Evolutionary conservation across 2,888 invertebrate species (phyloP).

Genomic region (Leptopilina myrica): DNA sequence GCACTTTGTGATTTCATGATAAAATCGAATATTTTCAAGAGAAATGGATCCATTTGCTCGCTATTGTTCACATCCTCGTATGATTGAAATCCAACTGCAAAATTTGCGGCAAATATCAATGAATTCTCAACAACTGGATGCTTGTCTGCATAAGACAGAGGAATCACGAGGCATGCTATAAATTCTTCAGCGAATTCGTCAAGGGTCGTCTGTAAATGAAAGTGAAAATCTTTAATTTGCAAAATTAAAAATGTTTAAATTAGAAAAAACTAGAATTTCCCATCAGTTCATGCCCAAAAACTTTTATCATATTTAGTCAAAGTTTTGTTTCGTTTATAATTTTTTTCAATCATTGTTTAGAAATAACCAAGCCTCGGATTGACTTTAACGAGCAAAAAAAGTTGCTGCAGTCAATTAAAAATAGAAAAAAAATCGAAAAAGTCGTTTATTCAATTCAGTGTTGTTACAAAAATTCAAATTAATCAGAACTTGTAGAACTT

Average conservation of each 20-base stretch:
- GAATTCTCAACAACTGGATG: constrained; percentile 84
- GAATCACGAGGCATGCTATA: constrained; percentile 81
- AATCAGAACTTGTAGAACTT: no score
- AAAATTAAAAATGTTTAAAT: neutral
- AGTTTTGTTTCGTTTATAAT: no score
- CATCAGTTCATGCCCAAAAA: no score
- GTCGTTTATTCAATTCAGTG: no score
- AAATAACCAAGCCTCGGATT: no score
- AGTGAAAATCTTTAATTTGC: constrained; percentile 20
- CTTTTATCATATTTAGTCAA: no score
- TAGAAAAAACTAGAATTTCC: no score
- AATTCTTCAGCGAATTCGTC: constrained; percentile 82
- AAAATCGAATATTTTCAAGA: constrained; percentile 81
- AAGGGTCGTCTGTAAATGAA: constrained; percentile 76
- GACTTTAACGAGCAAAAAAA: no score
- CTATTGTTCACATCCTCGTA: constrained; percentile 67
- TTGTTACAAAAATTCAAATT: no score
- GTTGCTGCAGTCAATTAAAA: no score
- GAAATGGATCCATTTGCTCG: constrained; percentile 77
- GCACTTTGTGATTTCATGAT: constrained; percentile 79
- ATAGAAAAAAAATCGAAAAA: no score
- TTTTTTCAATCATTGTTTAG: no score
- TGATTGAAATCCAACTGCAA: constrained; percentile 80
- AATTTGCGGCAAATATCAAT: constrained; percentile 85
- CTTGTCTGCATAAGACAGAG: constrained; percentile 83